Percentiles rank a stretch among this genome's conserved stretches.
phyloP scores from a whole-genome alignment of 2,888 invertebrate species.

The Sussaba pulchella region DNA sequence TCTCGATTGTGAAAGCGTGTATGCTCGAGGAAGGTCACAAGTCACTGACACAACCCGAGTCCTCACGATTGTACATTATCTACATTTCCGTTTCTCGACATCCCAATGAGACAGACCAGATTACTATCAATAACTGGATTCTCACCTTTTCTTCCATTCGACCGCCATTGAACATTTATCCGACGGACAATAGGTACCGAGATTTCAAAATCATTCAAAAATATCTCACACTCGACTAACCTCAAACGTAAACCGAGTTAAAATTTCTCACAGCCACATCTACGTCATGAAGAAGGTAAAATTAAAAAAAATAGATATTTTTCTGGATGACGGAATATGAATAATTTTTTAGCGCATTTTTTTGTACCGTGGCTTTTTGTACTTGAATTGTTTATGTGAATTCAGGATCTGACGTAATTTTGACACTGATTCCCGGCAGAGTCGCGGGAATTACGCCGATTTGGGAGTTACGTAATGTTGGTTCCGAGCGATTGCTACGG shows the following conservation, averaged over 20 bases:
- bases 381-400: conserved; percentile 32
- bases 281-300: no score
- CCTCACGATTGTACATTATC: neutral
- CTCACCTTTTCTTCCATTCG: neutral
- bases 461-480: neutral
- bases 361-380: conserved; percentile 5
- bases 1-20: conserved; percentile 15
- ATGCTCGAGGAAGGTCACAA: conserved; percentile 13
- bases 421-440: neutral
- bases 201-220: neutral
- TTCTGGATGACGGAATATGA: neutral
- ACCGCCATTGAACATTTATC: conserved; percentile 19
- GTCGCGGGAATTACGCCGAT: conserved; percentile 56
- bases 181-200: conserved; percentile 17
- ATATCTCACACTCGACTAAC: neutral
- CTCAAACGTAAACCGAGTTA: no score
- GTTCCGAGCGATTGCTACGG: conserved; percentile 3
- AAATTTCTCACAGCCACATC: no score
- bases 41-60: conserved; percentile 21
- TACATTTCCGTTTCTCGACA: conserved; percentile 30
- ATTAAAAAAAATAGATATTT: no score
- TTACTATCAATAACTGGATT: conserved; percentile 9
- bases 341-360: no score
- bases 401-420: conserved; percentile 35
- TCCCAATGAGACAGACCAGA: conserved; percentile 13